Evolutionary conservation across 2,113 vertebrate species (phyloP).

Genomic region (Dicaeum eximium): DNA sequence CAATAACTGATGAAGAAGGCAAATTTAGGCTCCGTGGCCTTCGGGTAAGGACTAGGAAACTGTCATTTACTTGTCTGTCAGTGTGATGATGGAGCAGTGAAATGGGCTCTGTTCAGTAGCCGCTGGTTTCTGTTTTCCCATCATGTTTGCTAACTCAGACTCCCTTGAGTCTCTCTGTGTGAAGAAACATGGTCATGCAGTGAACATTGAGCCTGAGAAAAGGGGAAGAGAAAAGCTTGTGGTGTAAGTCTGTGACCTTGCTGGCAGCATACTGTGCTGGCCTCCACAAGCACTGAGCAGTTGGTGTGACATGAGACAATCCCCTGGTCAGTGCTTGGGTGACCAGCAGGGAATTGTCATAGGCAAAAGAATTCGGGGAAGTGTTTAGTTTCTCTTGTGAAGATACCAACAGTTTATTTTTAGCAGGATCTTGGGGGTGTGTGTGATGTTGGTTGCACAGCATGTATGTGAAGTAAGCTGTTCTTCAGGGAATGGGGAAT

Average conservation of each 20-base stretch:
- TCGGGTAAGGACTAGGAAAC: constrained; percentile 75
- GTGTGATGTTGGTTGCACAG: neutral
- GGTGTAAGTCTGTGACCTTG: neutral
- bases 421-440: neutral
- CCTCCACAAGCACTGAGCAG: neutral
- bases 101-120: neutral
- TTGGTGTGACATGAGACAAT: accelerated
- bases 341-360: neutral
- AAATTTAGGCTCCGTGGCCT: constrained; percentile 91
- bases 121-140: neutral
- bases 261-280: neutral
- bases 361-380: neutral
- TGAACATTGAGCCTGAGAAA: neutral
- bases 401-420: neutral
- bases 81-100: neutral
- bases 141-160: neutral
- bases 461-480: neutral
- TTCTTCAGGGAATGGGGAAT: neutral
- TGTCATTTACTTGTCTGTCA: neutral
- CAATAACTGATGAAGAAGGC: constrained; percentile 91
- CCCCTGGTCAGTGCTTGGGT: neutral
- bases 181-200: neutral
- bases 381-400: neutral
- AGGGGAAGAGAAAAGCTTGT: too few relatives aligned
- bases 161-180: neutral